Evolutionary conservation across 2,888 invertebrate genomes (phyloP), one percentile per base, ranked within the genome.

Genomic region (Leptopilina syphax): DNA sequence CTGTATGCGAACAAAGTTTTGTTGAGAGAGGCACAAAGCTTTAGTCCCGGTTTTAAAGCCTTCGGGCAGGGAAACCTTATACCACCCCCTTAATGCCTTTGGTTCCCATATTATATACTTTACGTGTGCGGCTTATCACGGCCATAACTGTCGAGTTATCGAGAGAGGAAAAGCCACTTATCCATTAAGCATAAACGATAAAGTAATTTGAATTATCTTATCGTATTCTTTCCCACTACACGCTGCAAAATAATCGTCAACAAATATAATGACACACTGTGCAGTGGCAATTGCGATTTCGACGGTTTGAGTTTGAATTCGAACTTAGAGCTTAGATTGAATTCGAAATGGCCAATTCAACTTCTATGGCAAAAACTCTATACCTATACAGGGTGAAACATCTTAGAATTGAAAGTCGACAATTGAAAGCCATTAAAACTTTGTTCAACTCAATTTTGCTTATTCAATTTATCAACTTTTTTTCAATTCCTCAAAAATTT

Each of bases 1-100:
- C 79, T 77, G 1, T 47, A 47, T 76, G 82, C n/a, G 80, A 83
- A 81, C 78, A 82, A 82, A 80, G 47, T 47, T 83, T 83, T 79
- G 70, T 77, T 76, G 80, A 83, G 34, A 34, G 34, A 34, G 34
- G 82, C 78, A 79, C 77, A 73, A 60, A 81, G 80, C 83, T 82
- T 81, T 67, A 10, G 34, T 34, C 79, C 79, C 77, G 79, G 47
- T 47, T 47, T 9, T 79, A 81, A 73, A 57, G 80, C 82, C 70
- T 34, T 66, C 65, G 54, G 63, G 81, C 83, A 47, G 76, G 65
- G 77, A 79, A 81, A 78, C 79, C 60, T 67, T 76, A 79, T 76
- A 65, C 80, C 80, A 79, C 73, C 67, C 12, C 68, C 68, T 50
- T 47, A 47, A 44, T 24, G 12, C 18, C 18, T 34, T 34, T 47